Percentiles rank a stretch among this genome's conserved stretches.
phyloP scores from a whole-genome alignment of 2,888 invertebrate species.

The Aethes cnicana region DNA sequence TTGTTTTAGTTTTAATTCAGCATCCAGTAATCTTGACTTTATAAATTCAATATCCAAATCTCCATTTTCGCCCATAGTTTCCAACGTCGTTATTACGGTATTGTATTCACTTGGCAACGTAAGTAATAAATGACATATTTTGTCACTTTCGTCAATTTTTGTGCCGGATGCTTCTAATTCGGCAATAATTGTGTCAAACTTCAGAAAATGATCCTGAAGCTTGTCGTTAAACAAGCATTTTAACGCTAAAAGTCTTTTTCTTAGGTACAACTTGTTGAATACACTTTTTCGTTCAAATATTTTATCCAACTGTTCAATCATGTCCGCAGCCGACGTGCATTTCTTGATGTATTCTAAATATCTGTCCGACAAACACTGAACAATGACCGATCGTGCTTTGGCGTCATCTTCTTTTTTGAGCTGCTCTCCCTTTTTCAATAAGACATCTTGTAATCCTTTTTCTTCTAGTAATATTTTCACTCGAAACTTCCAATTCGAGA shows the following conservation, averaged over 20 bases:
- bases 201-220: background rate
- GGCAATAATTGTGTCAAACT: background rate
- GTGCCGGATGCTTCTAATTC: background rate
- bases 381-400: background rate
- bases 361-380: background rate
- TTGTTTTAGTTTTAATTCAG: background rate
- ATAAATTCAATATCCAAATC: background rate
- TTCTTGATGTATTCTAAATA: background rate
- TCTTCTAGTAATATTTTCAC: no score
- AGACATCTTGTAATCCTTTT: no score
- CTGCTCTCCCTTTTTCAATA: background rate
- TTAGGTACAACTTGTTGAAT: background rate
- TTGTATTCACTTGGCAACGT: conserved; percentile 1
- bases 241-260: background rate
- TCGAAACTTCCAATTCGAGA: no score
- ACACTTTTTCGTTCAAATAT: conserved; percentile 8
- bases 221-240: background rate
- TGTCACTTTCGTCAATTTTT: background rate
- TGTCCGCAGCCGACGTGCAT: background rate
- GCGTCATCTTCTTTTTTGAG: background rate
- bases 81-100: conserved; percentile 8
- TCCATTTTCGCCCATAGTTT: background rate
- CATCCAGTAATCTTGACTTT: background rate
- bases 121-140: background rate
- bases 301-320: background rate